phyloP scores from a whole-genome alignment of 2,888 invertebrate genomes.

The Panzeria rudis region DNA sequence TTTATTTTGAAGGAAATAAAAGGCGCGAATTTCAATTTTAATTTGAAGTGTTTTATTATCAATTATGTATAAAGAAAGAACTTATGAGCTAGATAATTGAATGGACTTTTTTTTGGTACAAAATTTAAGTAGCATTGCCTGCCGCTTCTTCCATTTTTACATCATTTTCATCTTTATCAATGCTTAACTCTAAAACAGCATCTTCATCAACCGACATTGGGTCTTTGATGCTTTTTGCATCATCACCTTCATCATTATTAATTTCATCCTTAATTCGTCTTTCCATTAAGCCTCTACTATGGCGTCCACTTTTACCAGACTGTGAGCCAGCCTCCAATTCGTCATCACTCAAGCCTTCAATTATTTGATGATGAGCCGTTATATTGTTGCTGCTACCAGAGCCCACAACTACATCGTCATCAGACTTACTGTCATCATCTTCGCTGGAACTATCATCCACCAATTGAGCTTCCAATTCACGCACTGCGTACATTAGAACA shows the following conservation, averaged over 20 bases:
- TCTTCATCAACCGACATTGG: slow-evolving; percentile 80
- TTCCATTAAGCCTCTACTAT: slow-evolving; percentile 58
- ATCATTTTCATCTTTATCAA: slow-evolving; percentile 80
- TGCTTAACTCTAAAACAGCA: slow-evolving; percentile 80
- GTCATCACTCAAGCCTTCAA: slow-evolving; percentile 78
- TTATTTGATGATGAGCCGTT: slow-evolving; percentile 69
- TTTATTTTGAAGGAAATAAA: background rate
- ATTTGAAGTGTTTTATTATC: background rate
- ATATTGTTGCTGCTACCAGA: slow-evolving; percentile 52
- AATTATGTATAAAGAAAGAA: background rate
- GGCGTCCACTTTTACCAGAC: slow-evolving; percentile 66
- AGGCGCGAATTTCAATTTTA: background rate
- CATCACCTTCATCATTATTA: slow-evolving; percentile 72
- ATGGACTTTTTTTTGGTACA: background rate
- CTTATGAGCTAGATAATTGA: background rate
- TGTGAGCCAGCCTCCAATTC: slow-evolving; percentile 76
- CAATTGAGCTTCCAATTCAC: slow-evolving; percentile 91
- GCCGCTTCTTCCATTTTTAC: slow-evolving; percentile 72
- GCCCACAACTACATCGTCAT: slow-evolving; percentile 72
- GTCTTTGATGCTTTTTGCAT: slow-evolving; percentile 69
- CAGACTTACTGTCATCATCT: slow-evolving; percentile 81
- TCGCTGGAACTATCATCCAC: slow-evolving; percentile 88
- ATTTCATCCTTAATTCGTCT: slow-evolving; percentile 43
- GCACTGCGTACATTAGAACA: slow-evolving; percentile 93
- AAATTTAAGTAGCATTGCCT: slow-evolving; percentile 43